Base-by-base conservation (phyloP, 1,140 invertebrate genomes). In the Papilio machaon region DNA sequence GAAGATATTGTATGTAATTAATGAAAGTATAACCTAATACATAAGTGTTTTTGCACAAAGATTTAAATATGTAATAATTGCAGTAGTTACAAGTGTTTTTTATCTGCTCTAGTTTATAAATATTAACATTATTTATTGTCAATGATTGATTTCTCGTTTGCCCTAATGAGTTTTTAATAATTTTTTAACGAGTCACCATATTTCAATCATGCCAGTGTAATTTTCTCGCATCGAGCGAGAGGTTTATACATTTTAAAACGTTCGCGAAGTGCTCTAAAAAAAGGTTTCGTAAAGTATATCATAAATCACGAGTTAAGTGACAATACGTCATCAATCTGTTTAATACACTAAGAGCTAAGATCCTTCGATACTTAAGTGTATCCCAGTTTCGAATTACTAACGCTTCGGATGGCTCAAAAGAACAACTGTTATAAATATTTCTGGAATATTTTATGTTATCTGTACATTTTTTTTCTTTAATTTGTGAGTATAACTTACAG, bases 261-360 rank as follows among this genome's bases (percentile, higher is more conserved):
- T 52, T 76, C 60, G 35, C 54, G 43, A 43, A 79, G 58, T 46
- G 58, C 58, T 79, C 58, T 38, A 19, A 64, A 60, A 78, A 79
- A 79, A 74, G 54, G 79, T 67, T 64, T 82, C 52, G 74, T 80
- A 84, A 84, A 82, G 82, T 60, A 30, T 30, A 47, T 85, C 83
- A 90, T 91, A 86, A 88, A 89, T 91, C 89, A 90, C 79, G 79
- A 38, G 54, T 67, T 74, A 85, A 83, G 84, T 86, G 88, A 90
- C 87, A 89, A 90, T 88, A 84, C 85, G 85, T 89, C 87, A 88
- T 89, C 87, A 86, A 88, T 88, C 85, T 85, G 82, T 82, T 85
- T 81, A 84, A 89, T 88, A 90, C 85, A 87, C 84, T 82, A 81
- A 81, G 74, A 81, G 67, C 84, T 81, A 80, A 73, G 19, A 52